Evolutionary conservation across 2,888 invertebrate species (phyloP), one percentile per base, ranked within the genome.

Genomic region (Tortricodes alternella): DNA sequence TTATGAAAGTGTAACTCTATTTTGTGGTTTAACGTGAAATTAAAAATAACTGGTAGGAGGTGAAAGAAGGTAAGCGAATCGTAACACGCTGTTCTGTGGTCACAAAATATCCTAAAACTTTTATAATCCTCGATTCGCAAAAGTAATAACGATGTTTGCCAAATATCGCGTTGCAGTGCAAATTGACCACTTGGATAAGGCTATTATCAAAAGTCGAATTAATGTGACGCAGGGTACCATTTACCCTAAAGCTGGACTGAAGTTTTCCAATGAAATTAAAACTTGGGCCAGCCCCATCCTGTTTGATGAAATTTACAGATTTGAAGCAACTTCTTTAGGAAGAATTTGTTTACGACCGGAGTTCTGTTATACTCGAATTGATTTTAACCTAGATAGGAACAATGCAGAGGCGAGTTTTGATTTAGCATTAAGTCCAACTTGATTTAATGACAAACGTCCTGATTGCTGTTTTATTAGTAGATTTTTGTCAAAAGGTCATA

Each of bases 211-310:
- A 71, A 69, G 64, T 71, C 65, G 65, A 70, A 76, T 76, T 71
- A 76, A 69, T 71, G 66, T 70, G 68, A 75, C 74, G 66, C 67
- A 64, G 53, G 62, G 59, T 62, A 64, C 65, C 65, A 71, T 67
- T 66, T 62, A 57, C 60, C 62, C 62, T 59, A 61, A 35, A 49
- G 53, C 53, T 58, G 61, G 56, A 56, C 49, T 53, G 29, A 67
- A 73, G 66, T 70, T 70, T 67, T 49, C 62, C 62, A 64, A 67
- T 67, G 61, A 73, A 74, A 76, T 74, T 76, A 76, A 75, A 76
- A 75, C 69, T 75, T 74, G 53, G 51, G 15, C 41, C 38, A 46
- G 51, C 49, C 60, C 53, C 55, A 52, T 61, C 52, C 60, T 62
- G 59, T 61, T 61, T 62, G 62, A 64, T 63, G 62, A 62, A 62